These are phyloP conservation scores for Anguilla megastoma DNA, from an alignment of 2,797 vertebrate species.

Conservation along the genomic window DNA sequence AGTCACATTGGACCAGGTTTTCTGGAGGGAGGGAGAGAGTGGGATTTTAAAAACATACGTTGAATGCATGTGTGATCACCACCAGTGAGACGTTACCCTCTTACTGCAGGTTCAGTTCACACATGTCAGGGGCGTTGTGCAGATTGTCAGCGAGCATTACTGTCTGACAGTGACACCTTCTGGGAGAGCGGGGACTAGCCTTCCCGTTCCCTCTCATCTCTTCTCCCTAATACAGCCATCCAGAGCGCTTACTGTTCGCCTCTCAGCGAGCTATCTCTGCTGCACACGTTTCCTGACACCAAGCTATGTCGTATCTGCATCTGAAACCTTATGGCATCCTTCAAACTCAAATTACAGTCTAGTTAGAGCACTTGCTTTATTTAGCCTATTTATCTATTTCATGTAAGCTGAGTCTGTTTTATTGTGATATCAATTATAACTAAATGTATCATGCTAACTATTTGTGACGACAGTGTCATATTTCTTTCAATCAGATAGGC, in stretches of 20 bases:
- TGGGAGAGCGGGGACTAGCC: slow-evolving; percentile 41
- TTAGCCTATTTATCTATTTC: neutral
- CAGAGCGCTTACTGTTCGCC: neutral
- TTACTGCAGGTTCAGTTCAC: neutral
- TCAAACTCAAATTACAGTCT: neutral
- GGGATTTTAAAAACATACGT: too few relatives aligned
- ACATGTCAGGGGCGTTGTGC: neutral
- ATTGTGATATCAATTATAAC: too few relatives aligned
- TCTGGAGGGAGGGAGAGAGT: too few relatives aligned
- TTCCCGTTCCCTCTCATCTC: neutral
- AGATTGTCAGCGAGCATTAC: neutral
- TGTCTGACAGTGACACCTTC: slow-evolving; percentile 52
- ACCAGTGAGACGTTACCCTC: neutral
- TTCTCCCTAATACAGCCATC: neutral
- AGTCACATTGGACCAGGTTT: too few relatives aligned
- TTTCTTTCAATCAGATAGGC: neutral
- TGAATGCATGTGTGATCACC: neutral
- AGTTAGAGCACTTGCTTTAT: neutral
- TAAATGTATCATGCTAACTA: neutral
- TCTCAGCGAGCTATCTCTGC: neutral
- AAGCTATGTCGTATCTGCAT: neutral
- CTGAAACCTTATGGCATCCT: neutral
- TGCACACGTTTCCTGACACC: neutral
- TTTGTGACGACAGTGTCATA: neutral
- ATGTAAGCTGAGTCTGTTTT: neutral